Base-by-base conservation (phyloP, 2,797 vertebrate genomes). In the Lagocephalus sceleratus region DNA sequence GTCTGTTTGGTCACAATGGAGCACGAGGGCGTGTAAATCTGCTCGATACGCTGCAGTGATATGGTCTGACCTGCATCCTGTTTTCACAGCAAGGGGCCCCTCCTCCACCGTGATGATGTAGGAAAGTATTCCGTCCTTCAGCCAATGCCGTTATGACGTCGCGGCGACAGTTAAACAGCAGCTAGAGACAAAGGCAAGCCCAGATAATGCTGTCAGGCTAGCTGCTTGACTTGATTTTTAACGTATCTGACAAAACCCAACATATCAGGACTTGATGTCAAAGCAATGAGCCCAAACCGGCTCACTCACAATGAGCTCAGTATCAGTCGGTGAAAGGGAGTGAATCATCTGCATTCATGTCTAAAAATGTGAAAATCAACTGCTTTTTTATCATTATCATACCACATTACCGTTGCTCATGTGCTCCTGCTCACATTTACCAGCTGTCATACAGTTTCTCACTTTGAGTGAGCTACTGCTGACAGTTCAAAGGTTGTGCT, bases 61-160 rank as follows among this genome's bases (percentile, higher is more conserved):
- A 75, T 46, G 64, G 50, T 29, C 71, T 46, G 76, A 73, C 60
- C 73, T 62, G 65, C 79, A 79, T 84, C 81, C 83, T 87, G 82
- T 85, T 84, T 67, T 73, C 64, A 73, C 66, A 79, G 67, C 0
- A 19, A 45, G 56, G 41, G 63, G 50, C 69, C 45, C 65, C 72
- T 54, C 75, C 70, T 46, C 55, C 42, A n/a, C 44, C 0, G 47
- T 73, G 75, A 83, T 48, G 59, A 47, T 8, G 57, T 43, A 74
- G 68, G 68, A 71, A 76, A 76, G 53, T 63, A 56, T 73, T 60
- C 68, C 63, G 53, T 61, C 61, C 67, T 52, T 54, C 22, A 20
- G 4, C 40, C 54, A 68, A 47, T 53, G 53, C 53, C 22, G 62
- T 62, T 68, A 16, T 68, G 71, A 69, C 56, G 44, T 57, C 4